A percentile compares a stretch with the other conserved stretches of the same genome.
phyloP scores from a whole-genome alignment of 2,888 invertebrate genomes.

The Poecilobothrus nobilitatus region DNA sequence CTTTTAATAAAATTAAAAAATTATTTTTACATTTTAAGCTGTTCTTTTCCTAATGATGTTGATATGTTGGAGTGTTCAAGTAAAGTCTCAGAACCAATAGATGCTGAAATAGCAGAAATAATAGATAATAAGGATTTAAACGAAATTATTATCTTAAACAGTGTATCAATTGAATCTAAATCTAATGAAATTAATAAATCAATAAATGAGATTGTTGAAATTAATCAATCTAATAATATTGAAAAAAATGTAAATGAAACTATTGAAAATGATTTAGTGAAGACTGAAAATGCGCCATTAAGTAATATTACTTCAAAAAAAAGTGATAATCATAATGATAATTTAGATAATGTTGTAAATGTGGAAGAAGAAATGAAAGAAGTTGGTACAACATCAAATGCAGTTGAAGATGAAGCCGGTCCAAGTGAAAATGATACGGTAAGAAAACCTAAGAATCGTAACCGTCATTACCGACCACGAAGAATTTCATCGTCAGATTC shows the following conservation, averaged over 20 bases:
- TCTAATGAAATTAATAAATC: no score
- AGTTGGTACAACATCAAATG: not conserved
- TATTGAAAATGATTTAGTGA: not conserved
- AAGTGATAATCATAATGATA: not conserved
- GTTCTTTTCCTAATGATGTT: not conserved
- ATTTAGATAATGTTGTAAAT: not conserved
- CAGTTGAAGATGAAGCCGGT: not conserved
- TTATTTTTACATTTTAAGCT: not conserved
- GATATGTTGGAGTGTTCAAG: not conserved
- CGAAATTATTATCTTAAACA: no score
- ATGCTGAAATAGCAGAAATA: no score
- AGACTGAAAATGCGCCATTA: not conserved
- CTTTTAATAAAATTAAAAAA: not conserved
- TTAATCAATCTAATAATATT: no score
- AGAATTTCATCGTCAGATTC: slow-evolving; percentile 3
- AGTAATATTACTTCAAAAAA: no score
- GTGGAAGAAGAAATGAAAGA: not conserved
- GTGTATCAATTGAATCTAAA: no score
- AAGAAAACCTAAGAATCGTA: not conserved
- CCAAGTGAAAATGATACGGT: not conserved
- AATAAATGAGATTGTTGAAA: no score
- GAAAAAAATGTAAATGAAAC: no score
- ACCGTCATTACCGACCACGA: slow-evolving; percentile 4
- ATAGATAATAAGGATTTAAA: no score
- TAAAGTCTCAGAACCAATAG: no score